phyloP scores from a whole-genome alignment of 53 echinoderm and acorn worm genomes.

The Mesocentrotus franciscanus region DNA sequence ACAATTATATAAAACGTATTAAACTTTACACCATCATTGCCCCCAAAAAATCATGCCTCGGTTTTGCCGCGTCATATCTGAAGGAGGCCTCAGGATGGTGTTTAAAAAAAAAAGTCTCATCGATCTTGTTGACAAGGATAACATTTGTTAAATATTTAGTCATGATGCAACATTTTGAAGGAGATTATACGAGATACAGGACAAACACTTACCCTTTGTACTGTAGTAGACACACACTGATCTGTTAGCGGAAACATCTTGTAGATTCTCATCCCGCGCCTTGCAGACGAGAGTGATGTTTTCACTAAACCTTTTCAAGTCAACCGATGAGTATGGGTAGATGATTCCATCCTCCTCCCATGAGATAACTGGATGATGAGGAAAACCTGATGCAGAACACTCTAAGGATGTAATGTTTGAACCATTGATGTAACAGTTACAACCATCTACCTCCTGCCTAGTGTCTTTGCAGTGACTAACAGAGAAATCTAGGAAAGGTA shows the following conservation, averaged over 20 bases:
- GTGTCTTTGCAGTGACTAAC: not conserved
- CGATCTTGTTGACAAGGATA: no score
- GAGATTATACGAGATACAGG: no score
- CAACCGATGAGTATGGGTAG: not conserved
- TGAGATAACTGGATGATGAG: not conserved
- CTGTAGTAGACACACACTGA: not conserved
- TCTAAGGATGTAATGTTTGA: not conserved
- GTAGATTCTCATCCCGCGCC: not conserved
- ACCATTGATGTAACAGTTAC: constrained; percentile 11
- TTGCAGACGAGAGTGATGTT: constrained; percentile 7
- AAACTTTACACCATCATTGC: no score
- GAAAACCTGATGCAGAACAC: not conserved
- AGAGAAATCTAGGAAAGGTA: not conserved
- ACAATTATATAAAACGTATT: no score
- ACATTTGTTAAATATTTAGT: no score
- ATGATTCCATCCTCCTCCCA: not conserved
- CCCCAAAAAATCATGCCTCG: no score
- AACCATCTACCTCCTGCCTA: not conserved
- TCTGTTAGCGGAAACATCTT: not conserved
- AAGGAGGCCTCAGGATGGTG: no score
- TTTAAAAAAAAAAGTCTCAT: no score
- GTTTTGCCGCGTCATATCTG: no score
- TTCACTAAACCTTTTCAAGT: not conserved
- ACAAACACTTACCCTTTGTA: not conserved
- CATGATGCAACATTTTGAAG: no score